Conservation (phyloP, 2,113 vertebrate species). For the Heterotilapia buettikoferi region DNA sequence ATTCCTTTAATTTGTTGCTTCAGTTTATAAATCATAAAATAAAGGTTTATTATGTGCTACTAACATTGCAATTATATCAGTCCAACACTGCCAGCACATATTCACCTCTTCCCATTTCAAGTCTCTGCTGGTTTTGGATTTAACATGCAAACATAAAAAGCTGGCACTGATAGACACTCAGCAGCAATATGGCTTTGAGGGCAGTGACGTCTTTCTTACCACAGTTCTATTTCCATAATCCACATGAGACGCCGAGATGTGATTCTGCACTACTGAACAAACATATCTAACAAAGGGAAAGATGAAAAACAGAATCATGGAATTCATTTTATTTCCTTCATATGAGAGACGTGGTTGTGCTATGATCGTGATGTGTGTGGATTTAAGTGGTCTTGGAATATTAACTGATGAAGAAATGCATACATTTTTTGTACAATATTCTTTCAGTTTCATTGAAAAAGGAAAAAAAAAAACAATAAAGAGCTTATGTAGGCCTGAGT, state of each 20-base stretch:
- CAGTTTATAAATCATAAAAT: background rate
- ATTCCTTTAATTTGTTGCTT: constrained; percentile 2
- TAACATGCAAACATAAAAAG: constrained; percentile 14
- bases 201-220: background rate
- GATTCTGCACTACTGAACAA: constrained; percentile 25
- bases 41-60: background rate
- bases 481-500: background rate
- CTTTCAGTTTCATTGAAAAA: constrained; percentile 18
- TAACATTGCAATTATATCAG: constrained; percentile 25
- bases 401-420: constrained; percentile 14
- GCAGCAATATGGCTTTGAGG: constrained; percentile 27
- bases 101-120: background rate
- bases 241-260: background rate
- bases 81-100: constrained; percentile 60
- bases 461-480: background rate
- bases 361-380: constrained; percentile 14
- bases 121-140: background rate
- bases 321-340: background rate
- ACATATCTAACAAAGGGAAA: constrained; percentile 5
- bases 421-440: constrained; percentile 22
- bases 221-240: background rate
- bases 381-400: constrained; percentile 22
- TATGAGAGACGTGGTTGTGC: background rate
- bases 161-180: background rate
- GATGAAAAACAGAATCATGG: background rate